Evolutionary conservation across 2,797 vertebrate species (phyloP).

Genomic region (Anguilla pacifica): DNA sequence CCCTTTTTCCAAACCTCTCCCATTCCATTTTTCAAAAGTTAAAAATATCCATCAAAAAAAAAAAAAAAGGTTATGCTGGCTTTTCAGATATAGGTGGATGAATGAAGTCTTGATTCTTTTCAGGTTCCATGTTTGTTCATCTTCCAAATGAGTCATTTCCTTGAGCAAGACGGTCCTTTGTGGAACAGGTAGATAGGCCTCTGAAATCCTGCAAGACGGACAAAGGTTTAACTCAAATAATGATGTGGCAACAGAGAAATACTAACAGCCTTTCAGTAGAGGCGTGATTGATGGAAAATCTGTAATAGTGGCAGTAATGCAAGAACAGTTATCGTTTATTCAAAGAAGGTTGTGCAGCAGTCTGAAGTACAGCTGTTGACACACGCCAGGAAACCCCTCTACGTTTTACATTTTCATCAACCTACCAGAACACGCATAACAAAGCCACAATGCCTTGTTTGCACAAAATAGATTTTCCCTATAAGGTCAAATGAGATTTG

Average conservation of each 20-base stretch:
- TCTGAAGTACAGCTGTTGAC: neutral
- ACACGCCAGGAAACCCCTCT: neutral
- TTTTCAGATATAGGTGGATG: constrained; percentile 7
- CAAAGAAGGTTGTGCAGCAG: neutral
- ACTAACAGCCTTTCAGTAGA: neutral
- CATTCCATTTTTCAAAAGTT: neutral
- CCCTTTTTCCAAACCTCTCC: neutral
- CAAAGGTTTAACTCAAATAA: neutral
- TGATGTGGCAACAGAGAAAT: neutral
- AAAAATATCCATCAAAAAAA: neutral
- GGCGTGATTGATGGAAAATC: neutral
- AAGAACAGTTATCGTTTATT: neutral
- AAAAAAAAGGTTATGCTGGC: constrained; percentile 9
- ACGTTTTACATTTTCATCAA: neutral
- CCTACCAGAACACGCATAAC: neutral
- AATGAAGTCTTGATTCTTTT: neutral
- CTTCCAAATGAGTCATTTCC: constrained; percentile 58
- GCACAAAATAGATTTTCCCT: neutral
- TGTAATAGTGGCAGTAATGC: neutral
- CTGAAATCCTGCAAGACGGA: constrained; percentile 71
- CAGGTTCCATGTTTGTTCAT: neutral
- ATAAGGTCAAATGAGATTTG: neutral
- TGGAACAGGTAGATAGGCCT: constrained; percentile 83
- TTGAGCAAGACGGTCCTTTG: constrained; percentile 69
- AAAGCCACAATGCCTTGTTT: neutral